Base-by-base conservation (phyloP, 1,140 invertebrate genomes). In the Rhysida immarginata region DNA sequence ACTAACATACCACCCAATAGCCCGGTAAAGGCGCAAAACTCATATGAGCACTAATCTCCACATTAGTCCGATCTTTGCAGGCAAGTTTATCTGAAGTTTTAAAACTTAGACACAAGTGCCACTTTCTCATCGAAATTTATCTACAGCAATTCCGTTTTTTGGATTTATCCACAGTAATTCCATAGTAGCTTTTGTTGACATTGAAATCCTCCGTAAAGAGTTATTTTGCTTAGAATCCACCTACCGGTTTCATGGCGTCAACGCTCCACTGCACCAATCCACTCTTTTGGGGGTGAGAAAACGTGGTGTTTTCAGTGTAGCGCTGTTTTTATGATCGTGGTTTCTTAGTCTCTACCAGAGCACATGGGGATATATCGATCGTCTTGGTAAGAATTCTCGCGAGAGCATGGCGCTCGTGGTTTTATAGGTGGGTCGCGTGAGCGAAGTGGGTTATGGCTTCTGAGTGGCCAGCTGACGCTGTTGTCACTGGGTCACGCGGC, bases 401-500 rank as follows among this genome's bases (percentile, higher is more conserved):
- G n/a, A n/a, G 44, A 20, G 8, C 44, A 8, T 20, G 8, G 44
- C 44, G 21, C 44, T 5, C 5, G 5, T 8, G 29, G 18, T 46
- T 46, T 46, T 46, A 46, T 46, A 46, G 5, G 44, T 13, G 16
- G 44, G 44, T 5, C 44, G n/a, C 29, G 29, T 16, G 44, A 8
- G 5, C 21, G 20, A 46, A 46, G 5, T 46, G 44, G 44, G 44
- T 46, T 46, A 46, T 8, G 16, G 44, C 44, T 23, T 46, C 8
- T 46, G 44, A 46, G 44, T 46, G 18, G 44, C 44, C 44, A 46
- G 44, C 35, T 41, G 35, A 11, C 21, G 44, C 29, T 8, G 18
- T 23, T 46, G 44, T 23, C 44, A 46, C 44, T 46, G 44, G 44
- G 44, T 46, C 44, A 46, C 8, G 44, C 44, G 44, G 44, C 44